Base-by-base conservation (phyloP, 2,797 vertebrate species). In the Petrocephalus sullivani region DNA sequence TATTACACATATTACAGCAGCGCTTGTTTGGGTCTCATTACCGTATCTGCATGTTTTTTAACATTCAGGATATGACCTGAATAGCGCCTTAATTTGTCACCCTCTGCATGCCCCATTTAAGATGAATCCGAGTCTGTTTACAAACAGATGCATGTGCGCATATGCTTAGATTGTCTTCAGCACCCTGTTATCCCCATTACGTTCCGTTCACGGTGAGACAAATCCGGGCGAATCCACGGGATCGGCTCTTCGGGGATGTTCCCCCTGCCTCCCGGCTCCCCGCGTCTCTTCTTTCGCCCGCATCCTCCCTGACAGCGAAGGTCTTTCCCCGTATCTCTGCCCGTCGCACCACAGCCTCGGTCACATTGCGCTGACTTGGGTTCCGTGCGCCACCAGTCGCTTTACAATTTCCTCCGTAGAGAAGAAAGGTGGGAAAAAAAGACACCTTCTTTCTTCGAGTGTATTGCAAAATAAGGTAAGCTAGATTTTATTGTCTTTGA, bases 201-300 rank as follows among this genome's bases (percentile, higher is more conserved):
- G 60, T 78, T 67, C 85, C 54, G 82, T 90, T 71, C 87, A 19
- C 87, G 54, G 86, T 75, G 57, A 83, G 86, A 75, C 83, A 90
- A 90, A 90, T 89, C 88, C 90, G 75, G 89, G 88, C 89, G 84
- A 87, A 83, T 82, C 57, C 81, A 9, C 7, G 46, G 4, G 3
- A 53, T 84, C 81, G n/a, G 9, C 81, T 84, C 7, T 21, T 23
- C 16, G 23, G n/a, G 51, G 49, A 54, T 84, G n/a, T 23, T 14
- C 54, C 16, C 21, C 81, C 12, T 2, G 51, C 41, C 46, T 28
- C 54, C 51, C 53, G 21, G 2, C 4, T 51, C 51, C 23, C 81
- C 4, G 21, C 51, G 23, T 51, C 51, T 21, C 23, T 54, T 23
- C n/a, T 5, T 84, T 84, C 12, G 10, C n/a, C 51, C 28, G 37